phyloP scores from a whole-genome alignment of 2,113 vertebrate genomes.

The Pristiophorus japonicus region DNA sequence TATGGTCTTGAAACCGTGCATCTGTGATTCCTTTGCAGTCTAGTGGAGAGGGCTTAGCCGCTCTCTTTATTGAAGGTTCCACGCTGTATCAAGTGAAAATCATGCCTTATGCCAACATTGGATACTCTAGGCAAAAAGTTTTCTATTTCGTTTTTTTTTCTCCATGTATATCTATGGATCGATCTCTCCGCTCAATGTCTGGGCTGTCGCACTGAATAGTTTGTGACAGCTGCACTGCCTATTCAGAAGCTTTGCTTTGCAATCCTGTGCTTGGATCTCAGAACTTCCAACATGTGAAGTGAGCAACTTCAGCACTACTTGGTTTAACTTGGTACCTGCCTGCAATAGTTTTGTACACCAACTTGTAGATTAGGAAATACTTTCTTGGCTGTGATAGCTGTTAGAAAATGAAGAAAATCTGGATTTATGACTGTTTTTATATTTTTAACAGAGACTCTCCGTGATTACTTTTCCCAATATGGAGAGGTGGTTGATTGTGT shows the following conservation, averaged over 20 bases:
- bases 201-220: neutral
- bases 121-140: neutral
- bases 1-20: neutral
- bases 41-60: neutral
- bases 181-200: neutral
- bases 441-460: conserved; percentile 81
- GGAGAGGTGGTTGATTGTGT: conserved; percentile 98
- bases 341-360: neutral
- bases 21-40: neutral
- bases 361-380: neutral
- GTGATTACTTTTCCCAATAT: conserved; percentile 97
- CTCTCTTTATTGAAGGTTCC: neutral
- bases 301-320: neutral
- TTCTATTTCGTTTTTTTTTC: neutral
- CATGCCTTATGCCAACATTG: neutral
- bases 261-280: neutral
- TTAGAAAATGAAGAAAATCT: neutral
- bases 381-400: neutral
- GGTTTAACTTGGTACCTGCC: neutral
- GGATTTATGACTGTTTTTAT: conserved; percentile 34
- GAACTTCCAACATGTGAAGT: neutral
- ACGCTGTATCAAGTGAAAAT: neutral
- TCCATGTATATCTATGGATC: neutral
- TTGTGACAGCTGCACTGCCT: neutral
- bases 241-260: neutral